Percentiles rank a stretch among this genome's conserved stretches.
phyloP scores from a whole-genome alignment of 2,888 invertebrate genomes.

The Drosophila falleni region DNA sequence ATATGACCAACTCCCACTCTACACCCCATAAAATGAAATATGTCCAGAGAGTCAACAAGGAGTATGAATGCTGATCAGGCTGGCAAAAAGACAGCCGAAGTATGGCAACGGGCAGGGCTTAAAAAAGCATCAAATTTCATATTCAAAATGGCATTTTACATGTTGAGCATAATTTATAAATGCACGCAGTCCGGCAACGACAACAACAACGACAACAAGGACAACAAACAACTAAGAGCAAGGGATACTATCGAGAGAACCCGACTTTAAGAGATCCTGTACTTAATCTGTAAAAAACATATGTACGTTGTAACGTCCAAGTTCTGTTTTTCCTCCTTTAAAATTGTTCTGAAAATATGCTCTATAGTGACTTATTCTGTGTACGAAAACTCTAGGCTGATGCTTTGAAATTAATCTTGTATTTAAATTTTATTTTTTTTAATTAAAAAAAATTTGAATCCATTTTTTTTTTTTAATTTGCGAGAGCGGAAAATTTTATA shows the following conservation, averaged over 20 bases:
- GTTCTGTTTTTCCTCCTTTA: no score
- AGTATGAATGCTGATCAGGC: constrained; percentile 5
- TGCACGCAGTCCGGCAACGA: constrained; percentile 62
- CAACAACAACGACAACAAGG: constrained; percentile 21
- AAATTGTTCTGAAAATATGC: no score
- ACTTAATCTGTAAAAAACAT: not conserved
- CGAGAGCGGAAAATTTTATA: no score
- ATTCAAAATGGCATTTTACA: constrained; percentile 86
- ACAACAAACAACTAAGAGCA: constrained; percentile 30
- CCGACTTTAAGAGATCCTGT: not conserved
- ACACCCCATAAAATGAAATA: constrained; percentile 42
- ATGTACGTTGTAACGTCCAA: no score
- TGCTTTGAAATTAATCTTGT: no score
- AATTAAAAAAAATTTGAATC: no score
- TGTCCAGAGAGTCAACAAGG: constrained; percentile 57
- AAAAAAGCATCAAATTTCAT: constrained; percentile 85
- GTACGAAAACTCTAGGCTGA: no score
- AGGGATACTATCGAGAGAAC: not conserved
- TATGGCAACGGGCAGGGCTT: constrained; percentile 61
- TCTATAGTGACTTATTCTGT: no score
- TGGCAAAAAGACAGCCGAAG: constrained; percentile 14
- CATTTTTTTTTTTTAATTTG: no score
- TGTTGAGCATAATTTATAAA: constrained; percentile 86
- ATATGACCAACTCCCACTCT: constrained; percentile 44
- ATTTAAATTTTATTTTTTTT: no score